These are phyloP conservation scores for Typhlomys cinereus DNA, from an alignment of 2,113 vertebrate genomes.

Conservation along the genomic window DNA sequence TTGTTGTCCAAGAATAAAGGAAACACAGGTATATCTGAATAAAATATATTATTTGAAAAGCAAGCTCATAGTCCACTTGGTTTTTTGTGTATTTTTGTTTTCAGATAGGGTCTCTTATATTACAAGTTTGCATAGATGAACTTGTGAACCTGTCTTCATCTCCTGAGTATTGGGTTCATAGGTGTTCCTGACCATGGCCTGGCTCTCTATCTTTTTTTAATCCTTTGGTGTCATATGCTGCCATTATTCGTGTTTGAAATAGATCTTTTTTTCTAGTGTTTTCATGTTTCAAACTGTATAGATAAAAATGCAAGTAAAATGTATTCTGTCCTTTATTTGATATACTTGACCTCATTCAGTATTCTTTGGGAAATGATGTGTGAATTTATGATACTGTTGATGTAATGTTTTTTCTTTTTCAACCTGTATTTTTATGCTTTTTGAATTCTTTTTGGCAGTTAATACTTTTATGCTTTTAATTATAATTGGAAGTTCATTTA, in stretches of 20 bases:
- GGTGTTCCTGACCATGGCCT: background rate
- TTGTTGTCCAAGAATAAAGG: slow-evolving; percentile 36
- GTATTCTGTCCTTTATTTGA: slow-evolving; percentile 39
- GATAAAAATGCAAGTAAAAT: slow-evolving; percentile 36
- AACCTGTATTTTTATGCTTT: slow-evolving; percentile 16
- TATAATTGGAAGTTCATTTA: slow-evolving; percentile 25
- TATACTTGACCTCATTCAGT: background rate
- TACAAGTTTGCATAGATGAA: background rate
- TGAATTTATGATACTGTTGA: slow-evolving; percentile 31
- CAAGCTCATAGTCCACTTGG: background rate
- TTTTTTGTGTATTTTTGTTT: background rate
- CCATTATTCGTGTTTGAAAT: slow-evolving; percentile 10
- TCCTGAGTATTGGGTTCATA: background rate
- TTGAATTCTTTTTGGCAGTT: slow-evolving; percentile 39
- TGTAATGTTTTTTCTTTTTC: slow-evolving; percentile 5
- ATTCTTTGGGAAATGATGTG: slow-evolving; percentile 18
- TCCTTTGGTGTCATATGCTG: slow-evolving; percentile 9
- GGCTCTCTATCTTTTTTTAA: slow-evolving; percentile 29
- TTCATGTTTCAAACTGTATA: slow-evolving; percentile 13
- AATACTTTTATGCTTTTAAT: slow-evolving; percentile 14
- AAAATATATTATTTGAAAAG: slow-evolving; percentile 58
- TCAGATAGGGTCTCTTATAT: background rate
- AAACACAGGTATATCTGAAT: slow-evolving; percentile 55
- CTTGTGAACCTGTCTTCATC: background rate
- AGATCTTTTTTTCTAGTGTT: background rate